phyloP scores from a whole-genome alignment of 1,140 invertebrate genomes.

The Drosophila sp. region DNA sequence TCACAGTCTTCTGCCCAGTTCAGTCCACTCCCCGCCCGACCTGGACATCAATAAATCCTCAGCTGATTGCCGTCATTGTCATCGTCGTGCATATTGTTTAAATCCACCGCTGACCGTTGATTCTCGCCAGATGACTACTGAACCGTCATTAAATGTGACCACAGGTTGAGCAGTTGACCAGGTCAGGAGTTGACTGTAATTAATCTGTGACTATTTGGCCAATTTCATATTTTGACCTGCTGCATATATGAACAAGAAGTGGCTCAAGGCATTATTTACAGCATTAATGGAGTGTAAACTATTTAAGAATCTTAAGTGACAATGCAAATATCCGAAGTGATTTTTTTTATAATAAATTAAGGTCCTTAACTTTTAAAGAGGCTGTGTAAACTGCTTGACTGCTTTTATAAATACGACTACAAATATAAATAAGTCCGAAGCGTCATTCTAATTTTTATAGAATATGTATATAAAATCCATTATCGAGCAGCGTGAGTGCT shows the following conservation, averaged over 20 bases:
- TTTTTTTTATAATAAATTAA: slow-evolving; percentile 73
- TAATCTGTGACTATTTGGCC: slow-evolving; percentile 59
- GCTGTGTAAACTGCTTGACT: slow-evolving; percentile 53
- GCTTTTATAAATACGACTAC: background rate
- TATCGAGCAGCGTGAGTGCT: background rate
- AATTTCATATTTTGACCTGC: slow-evolving; percentile 39
- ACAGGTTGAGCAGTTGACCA: slow-evolving; percentile 42
- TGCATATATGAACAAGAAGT: slow-evolving; percentile 17
- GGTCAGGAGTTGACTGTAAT: slow-evolving; percentile 46
- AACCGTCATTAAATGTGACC: slow-evolving; percentile 73
- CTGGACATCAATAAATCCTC: slow-evolving; percentile 66
- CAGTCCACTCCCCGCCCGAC: background rate
- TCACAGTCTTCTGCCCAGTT: slow-evolving; percentile 31
- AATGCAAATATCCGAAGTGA: slow-evolving; percentile 70
- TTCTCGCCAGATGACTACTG: slow-evolving; percentile 40
- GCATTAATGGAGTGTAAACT: slow-evolving; percentile 43
- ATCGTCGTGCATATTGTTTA: slow-evolving; percentile 13
- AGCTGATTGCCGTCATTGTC: slow-evolving; percentile 56
- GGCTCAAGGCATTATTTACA: slow-evolving; percentile 29
- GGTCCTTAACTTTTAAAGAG: slow-evolving; percentile 80
- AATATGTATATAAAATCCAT: slow-evolving; percentile 25
- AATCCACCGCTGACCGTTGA: slow-evolving; percentile 33
- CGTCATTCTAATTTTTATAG: slow-evolving; percentile 45
- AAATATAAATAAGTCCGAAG: slow-evolving; percentile 21
- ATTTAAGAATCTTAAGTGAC: slow-evolving; percentile 68